Percentiles rank a stretch among this genome's conserved stretches.
Conservation (phyloP, 2,888 invertebrate species). For the Melipona beecheii region DNA sequence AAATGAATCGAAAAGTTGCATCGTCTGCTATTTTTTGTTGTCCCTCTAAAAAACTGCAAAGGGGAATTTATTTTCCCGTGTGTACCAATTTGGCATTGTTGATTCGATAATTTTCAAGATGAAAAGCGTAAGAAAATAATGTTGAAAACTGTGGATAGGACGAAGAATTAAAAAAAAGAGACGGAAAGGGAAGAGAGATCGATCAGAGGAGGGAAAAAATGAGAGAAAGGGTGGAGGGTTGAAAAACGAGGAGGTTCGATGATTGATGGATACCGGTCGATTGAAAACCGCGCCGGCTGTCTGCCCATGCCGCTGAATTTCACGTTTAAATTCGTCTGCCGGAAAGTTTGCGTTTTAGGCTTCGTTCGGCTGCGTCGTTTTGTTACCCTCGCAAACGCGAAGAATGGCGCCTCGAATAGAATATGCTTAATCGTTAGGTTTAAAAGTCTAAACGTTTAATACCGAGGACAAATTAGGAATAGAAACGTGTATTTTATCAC, state of each 20-base stretch:
- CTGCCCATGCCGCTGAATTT: slow-evolving; percentile 67
- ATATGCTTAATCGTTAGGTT: not conserved
- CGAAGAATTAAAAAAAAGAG: not conserved
- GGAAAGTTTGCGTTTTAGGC: slow-evolving; percentile 56
- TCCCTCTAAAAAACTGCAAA: too few relatives aligned
- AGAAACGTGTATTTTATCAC: too few relatives aligned
- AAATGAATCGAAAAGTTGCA: too few relatives aligned
- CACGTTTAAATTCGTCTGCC: slow-evolving; percentile 64
- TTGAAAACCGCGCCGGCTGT: slow-evolving; percentile 71
- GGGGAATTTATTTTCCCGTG: too few relatives aligned
- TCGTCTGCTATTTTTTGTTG: too few relatives aligned
- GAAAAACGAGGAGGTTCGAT: slow-evolving; percentile 64
- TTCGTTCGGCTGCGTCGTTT: slow-evolving; percentile 46
- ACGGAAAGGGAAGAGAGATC: slow-evolving; percentile 6
- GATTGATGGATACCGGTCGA: slow-evolving; percentile 75
- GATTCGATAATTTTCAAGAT: not conserved
- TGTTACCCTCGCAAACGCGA: slow-evolving; percentile 6
- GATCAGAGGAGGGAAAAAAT: slow-evolving; percentile 17
- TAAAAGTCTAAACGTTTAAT: too few relatives aligned
- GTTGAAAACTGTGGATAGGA: slow-evolving; percentile 33
- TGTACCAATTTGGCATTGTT: too few relatives aligned
- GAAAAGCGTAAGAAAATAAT: slow-evolving; percentile 30
- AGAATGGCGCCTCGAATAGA: slow-evolving; percentile 10
- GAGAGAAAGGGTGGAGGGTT: slow-evolving; percentile 6
- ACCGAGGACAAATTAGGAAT: too few relatives aligned